Evolutionary conservation across 2,113 vertebrate genomes (phyloP).

Genomic region (Rhabdomys dilectus): DNA sequence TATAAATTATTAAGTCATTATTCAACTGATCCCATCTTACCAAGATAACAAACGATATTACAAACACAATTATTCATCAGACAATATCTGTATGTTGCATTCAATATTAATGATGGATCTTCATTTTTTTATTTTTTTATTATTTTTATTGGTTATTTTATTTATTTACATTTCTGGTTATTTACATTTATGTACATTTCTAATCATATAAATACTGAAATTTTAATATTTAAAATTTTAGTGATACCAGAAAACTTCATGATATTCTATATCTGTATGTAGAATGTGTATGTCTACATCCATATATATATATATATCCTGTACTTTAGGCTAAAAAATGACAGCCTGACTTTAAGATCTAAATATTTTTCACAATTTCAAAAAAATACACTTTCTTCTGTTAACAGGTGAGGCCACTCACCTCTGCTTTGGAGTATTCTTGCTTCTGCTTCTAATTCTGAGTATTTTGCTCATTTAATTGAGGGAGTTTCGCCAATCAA

Average conservation of each 20-base stretch:
- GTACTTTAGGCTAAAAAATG: background rate
- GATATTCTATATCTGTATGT: background rate
- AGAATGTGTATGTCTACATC: too few species aligned
- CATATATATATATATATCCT: background rate
- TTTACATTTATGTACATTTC: too few species aligned
- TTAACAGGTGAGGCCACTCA: background rate
- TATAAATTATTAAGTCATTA: too few species aligned
- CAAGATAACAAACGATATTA: too few species aligned
- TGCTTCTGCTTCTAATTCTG: constrained; percentile 26
- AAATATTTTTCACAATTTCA: background rate
- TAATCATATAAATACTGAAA: too few species aligned
- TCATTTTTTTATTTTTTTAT: background rate
- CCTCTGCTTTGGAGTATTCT: background rate
- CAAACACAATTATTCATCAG: too few species aligned
- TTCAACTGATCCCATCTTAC: too few species aligned
- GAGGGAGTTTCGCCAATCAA: constrained; percentile 25
- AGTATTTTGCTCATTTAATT: constrained; percentile 39
- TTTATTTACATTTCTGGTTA: too few species aligned
- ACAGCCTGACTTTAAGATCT: constrained; percentile 2
- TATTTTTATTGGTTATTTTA: too few species aligned
- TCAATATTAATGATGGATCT: background rate
- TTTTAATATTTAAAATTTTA: background rate
- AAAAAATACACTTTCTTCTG: background rate
- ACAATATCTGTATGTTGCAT: too few species aligned
- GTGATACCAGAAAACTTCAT: background rate